phyloP scores from a whole-genome alignment of 2,797 vertebrate species.

The Perodicticus potto region DNA sequence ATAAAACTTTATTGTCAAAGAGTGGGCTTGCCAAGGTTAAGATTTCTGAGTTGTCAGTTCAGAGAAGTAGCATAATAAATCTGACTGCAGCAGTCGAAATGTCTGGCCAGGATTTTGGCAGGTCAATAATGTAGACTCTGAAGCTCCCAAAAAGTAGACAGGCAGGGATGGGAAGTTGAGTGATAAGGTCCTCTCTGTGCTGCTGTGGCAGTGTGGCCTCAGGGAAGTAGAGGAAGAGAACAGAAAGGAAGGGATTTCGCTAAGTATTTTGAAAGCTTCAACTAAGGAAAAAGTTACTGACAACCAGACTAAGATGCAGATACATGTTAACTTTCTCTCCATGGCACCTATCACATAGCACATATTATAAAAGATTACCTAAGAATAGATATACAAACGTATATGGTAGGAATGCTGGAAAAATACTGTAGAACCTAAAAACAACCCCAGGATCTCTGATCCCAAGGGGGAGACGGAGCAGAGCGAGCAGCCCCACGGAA shows the following conservation, averaged over 20 bases:
- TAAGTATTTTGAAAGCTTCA: background rate
- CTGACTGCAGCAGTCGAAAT: background rate
- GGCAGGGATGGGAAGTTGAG: too few species aligned
- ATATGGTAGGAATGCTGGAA: background rate
- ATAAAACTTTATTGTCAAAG: constrained; percentile 14
- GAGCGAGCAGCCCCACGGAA: accelerated
- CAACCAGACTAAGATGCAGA: background rate
- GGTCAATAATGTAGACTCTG: background rate
- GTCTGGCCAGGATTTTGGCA: constrained; percentile 1
- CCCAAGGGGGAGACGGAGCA: too few species aligned
- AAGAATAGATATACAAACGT: background rate
- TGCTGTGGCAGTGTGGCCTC: too few species aligned
- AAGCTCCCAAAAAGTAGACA: background rate
- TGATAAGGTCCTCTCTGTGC: background rate
- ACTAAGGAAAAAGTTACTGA: background rate
- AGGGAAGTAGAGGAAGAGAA: background rate
- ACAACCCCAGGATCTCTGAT: background rate
- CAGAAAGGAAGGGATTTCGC: background rate
- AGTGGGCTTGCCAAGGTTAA: constrained; percentile 24
- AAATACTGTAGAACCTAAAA: background rate
- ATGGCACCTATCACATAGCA: background rate
- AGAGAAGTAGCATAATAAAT: constrained; percentile 49
- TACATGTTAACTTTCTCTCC: background rate
- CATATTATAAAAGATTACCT: background rate
- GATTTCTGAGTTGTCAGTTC: constrained; percentile 55